Evolutionary conservation across 1,140 invertebrate species (phyloP).

Genomic region (Pseudomyrmex cubaensis): DNA sequence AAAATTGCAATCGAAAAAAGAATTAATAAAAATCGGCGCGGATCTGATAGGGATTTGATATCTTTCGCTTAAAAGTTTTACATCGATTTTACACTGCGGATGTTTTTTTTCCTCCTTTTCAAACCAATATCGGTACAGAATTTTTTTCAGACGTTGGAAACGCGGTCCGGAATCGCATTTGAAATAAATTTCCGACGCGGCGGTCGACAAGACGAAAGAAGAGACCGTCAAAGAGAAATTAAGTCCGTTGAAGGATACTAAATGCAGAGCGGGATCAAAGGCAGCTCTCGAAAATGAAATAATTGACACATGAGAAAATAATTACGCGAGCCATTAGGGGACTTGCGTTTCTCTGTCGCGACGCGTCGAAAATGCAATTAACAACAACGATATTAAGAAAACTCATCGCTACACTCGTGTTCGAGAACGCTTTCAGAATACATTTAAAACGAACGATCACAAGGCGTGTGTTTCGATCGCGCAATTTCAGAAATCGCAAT

Average conservation of each 20-base stretch:
- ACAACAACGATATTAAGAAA: constrained; percentile 50
- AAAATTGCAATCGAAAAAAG: background rate
- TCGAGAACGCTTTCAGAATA: background rate
- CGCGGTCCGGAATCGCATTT: background rate
- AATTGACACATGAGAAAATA: constrained; percentile 36
- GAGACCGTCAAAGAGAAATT: constrained; percentile 21
- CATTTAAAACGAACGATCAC: constrained; percentile 11
- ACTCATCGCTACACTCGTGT: background rate
- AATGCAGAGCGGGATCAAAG: constrained; percentile 48
- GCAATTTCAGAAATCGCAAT: background rate
- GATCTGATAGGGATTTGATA: too few species aligned
- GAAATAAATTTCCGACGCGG: background rate
- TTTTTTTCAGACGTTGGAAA: background rate
- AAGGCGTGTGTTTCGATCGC: background rate
- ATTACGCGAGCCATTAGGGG: constrained; percentile 38
- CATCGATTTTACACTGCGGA: background rate
- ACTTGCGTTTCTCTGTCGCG: background rate
- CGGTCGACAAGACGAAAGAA: background rate
- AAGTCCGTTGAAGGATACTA: constrained; percentile 28
- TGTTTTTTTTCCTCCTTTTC: background rate
- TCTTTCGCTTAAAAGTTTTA: background rate
- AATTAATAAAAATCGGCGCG: background rate
- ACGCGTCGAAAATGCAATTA: constrained; percentile 29
- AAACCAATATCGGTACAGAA: background rate
- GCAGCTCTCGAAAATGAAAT: constrained; percentile 30